These are phyloP conservation scores for Scaptodrosophila latifasciaeformis DNA, from an alignment of 2,888 invertebrate species.

Conservation along the genomic window DNA sequence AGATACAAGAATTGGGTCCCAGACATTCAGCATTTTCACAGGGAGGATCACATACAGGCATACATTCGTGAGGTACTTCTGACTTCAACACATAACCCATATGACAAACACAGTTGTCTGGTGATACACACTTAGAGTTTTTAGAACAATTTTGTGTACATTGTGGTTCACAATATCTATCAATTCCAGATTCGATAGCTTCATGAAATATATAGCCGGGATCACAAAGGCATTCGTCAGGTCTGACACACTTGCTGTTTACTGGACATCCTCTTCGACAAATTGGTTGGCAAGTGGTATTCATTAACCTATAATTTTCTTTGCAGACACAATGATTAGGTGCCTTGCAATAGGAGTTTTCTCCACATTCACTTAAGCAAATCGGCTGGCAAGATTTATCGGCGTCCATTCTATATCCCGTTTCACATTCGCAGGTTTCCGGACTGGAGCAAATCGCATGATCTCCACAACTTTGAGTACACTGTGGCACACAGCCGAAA, in stretches of 20 bases:
- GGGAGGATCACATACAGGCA: slow-evolving; percentile 66
- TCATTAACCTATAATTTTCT: too few relatives aligned
- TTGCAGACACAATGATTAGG: slow-evolving; percentile 13
- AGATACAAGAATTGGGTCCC: slow-evolving; percentile 61
- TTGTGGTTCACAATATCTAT: slow-evolving; percentile 40
- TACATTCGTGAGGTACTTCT: slow-evolving; percentile 49
- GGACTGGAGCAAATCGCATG: slow-evolving; percentile 21
- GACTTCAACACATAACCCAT: slow-evolving; percentile 49
- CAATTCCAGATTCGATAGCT: background rate
- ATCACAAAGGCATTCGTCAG: slow-evolving; percentile 38
- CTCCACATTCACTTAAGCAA: slow-evolving; percentile 36
- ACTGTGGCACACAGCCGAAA: slow-evolving; percentile 22
- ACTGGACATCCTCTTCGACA: slow-evolving; percentile 36
- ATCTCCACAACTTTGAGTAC: slow-evolving; percentile 17
- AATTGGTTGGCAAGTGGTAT: slow-evolving; percentile 21
- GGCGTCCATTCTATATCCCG: slow-evolving; percentile 19
- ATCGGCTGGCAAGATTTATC: slow-evolving; percentile 33
- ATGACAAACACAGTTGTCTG: slow-evolving; percentile 61
- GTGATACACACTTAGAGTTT: slow-evolving; percentile 57
- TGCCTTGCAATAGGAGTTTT: slow-evolving; percentile 33
- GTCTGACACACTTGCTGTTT: slow-evolving; percentile 36
- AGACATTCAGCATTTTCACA: slow-evolving; percentile 75
- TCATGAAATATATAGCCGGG: slow-evolving; percentile 32
- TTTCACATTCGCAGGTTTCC: slow-evolving; percentile 20
- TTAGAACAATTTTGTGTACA: slow-evolving; percentile 49